Evolutionary conservation across 2,113 vertebrate genomes (phyloP).

Genomic region (Coryphaenoides rupestris): DNA sequence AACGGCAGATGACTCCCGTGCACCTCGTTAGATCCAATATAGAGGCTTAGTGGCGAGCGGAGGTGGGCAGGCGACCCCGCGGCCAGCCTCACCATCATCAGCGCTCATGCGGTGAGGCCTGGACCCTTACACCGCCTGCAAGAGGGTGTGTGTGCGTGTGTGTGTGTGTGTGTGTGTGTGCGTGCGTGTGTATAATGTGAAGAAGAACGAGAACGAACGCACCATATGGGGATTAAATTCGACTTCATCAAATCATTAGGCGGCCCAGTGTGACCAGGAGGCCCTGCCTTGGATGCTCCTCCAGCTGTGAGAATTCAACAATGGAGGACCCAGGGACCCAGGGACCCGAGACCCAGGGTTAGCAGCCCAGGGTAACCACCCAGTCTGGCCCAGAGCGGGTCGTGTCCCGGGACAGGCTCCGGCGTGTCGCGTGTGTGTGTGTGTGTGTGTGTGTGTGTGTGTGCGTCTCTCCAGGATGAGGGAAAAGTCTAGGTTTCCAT

Average conservation of each 20-base stretch:
- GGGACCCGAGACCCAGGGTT: slow-evolving; percentile 33
- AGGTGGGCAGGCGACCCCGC: slow-evolving; percentile 21
- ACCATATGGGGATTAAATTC: slow-evolving; percentile 70
- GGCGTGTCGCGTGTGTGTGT: background rate
- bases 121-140: slow-evolving; percentile 20
- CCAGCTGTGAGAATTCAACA: slow-evolving; percentile 54
- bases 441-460: too few species aligned
- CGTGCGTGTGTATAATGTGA: slow-evolving; percentile 10
- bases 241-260: slow-evolving; percentile 61
- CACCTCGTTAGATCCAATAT: slow-evolving; percentile 41
- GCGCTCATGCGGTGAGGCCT: slow-evolving; percentile 5
- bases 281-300: slow-evolving; percentile 54
- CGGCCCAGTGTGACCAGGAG: slow-evolving; percentile 43
- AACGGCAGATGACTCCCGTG: slow-evolving; percentile 32
- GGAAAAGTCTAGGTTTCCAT: too few species aligned
- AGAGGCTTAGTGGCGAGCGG: slow-evolving; percentile 27
- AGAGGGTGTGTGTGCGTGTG: slow-evolving; percentile 16
- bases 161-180: slow-evolving; percentile 15
- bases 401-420: background rate
- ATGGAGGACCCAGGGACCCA: slow-evolving; percentile 31
- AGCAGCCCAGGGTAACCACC: slow-evolving; percentile 27
- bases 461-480: too few species aligned
- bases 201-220: too few species aligned
- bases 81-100: slow-evolving; percentile 14
- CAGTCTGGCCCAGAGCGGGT: background rate